A percentile compares a stretch with the other conserved stretches of the same genome.
Evolutionary conservation across 2,888 invertebrate genomes (phyloP).

Genomic region (Conus canariensis): DNA sequence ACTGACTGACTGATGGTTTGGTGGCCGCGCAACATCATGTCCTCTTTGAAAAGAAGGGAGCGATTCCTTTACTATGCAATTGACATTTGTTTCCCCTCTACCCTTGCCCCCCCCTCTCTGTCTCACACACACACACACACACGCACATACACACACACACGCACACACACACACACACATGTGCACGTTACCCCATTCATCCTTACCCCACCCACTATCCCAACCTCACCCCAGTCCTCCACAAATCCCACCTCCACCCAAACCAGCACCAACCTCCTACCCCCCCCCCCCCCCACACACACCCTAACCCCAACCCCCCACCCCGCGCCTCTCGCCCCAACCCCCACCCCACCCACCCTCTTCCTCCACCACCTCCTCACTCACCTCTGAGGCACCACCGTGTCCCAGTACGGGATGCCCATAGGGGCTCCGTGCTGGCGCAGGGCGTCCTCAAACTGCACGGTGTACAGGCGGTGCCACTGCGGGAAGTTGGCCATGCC

Average conservation of each 20-base stretch:
- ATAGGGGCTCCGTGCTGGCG: slow-evolving; percentile 53
- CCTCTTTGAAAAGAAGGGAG: too few species aligned
- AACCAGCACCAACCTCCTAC: neutral
- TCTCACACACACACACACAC: neutral
- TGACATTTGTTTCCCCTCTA: too few species aligned
- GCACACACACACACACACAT: neutral
- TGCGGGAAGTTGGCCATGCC: slow-evolving; percentile 59
- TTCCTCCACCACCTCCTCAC: neutral
- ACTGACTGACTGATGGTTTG: too few species aligned
- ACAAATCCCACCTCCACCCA: neutral
- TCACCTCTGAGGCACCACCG: neutral
- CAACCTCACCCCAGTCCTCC: too few species aligned
- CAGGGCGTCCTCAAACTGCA: slow-evolving; percentile 56
- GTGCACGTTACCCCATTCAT: too few species aligned
- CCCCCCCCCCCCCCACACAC: neutral
- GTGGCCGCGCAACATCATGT: too few species aligned
- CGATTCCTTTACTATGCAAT: too few species aligned
- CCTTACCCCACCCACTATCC: too few species aligned
- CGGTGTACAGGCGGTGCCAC: slow-evolving; percentile 58
- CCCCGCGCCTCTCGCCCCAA: neutral
- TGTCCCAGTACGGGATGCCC: slow-evolving; percentile 58
- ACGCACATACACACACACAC: neutral
- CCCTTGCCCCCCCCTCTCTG: neutral
- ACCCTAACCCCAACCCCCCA: neutral
- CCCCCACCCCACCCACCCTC: neutral